Conservation (phyloP, 2,888 invertebrate species). For the Copidosoma aretas region DNA sequence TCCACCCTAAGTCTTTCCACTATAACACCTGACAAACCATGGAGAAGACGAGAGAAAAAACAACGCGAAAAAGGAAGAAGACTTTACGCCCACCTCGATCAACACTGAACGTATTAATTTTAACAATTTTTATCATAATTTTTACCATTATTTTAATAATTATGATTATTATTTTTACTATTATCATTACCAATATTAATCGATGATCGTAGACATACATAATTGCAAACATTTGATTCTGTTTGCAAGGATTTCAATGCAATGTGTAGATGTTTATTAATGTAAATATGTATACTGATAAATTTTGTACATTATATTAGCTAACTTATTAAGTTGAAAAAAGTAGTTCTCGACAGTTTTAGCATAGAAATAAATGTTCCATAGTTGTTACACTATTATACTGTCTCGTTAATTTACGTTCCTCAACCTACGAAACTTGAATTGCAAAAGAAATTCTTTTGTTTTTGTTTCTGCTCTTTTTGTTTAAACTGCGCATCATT, state of each 20-base stretch:
- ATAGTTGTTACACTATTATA: not conserved
- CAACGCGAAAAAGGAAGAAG: slow-evolving; percentile 91
- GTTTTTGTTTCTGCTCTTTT: too few species aligned
- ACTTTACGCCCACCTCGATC: slow-evolving; percentile 84
- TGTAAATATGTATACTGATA: not conserved
- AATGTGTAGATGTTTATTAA: not conserved
- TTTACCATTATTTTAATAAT: too few species aligned
- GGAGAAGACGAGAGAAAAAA: slow-evolving; percentile 84
- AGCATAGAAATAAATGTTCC: not conserved
- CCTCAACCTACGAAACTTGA: not conserved
- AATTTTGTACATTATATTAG: not conserved
- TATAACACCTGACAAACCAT: slow-evolving; percentile 67
- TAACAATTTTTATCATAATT: slow-evolving; percentile 36
- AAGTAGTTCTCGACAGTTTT: not conserved
- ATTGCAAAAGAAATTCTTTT: not conserved
- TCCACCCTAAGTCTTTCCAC: not conserved
- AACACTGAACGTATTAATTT: slow-evolving; percentile 65
- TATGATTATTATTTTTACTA: not conserved
- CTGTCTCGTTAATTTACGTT: not conserved
- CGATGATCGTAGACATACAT: not conserved
- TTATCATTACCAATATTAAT: not conserved
- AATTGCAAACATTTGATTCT: not conserved
- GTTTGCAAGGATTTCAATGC: not conserved
- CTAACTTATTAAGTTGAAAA: not conserved
- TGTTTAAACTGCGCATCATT: not conserved